phyloP scores from a whole-genome alignment of 2,797 vertebrate species.

The Loris lydekkerianus region DNA sequence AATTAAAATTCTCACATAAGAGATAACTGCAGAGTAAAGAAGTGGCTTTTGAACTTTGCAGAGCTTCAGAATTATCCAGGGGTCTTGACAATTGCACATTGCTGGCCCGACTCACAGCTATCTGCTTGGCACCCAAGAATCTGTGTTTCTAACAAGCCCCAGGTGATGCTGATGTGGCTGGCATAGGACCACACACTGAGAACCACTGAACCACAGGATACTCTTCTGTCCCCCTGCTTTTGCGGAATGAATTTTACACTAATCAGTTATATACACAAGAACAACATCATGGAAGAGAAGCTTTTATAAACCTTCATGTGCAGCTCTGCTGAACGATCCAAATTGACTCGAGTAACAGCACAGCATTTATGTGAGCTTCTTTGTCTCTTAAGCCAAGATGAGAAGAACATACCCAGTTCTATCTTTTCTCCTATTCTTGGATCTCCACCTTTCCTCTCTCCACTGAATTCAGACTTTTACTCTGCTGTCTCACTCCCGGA shows the following conservation, averaged over 20 bases:
- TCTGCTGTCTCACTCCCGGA: background rate
- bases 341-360: background rate
- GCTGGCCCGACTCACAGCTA: background rate
- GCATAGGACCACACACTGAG: background rate
- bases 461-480: background rate
- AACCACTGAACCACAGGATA: background rate
- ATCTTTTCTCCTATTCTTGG: background rate
- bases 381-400: background rate
- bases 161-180: background rate
- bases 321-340: background rate
- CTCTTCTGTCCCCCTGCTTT: background rate
- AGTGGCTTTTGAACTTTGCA: background rate
- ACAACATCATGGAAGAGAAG: background rate
- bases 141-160: background rate
- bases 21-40: background rate
- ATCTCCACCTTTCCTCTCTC: background rate
- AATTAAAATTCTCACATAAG: background rate
- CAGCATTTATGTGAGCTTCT: background rate
- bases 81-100: background rate
- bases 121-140: background rate
- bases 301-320: background rate
- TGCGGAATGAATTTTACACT: constrained; percentile 1
- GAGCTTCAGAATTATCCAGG: background rate
- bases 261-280: background rate
- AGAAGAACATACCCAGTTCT: background rate